Percentiles rank a stretch among this genome's conserved stretches.
Conservation (phyloP, 2,888 invertebrate genomes). For the Acanthacorydalis orientalis region DNA sequence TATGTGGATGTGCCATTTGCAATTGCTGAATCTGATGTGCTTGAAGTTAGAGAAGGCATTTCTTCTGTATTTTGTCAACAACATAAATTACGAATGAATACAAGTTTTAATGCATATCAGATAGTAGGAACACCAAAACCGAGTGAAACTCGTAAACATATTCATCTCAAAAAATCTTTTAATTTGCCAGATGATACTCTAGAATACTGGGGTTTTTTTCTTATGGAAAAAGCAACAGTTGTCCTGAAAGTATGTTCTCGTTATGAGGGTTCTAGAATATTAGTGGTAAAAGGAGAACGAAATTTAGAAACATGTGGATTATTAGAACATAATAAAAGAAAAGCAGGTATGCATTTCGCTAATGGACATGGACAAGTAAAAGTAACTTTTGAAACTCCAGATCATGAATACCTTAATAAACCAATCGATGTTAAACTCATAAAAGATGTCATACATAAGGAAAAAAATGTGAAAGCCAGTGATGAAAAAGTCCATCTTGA, state of each 20-base stretch:
- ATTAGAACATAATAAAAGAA: constrained; percentile 49
- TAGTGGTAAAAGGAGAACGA: constrained; percentile 66
- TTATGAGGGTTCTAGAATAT: constrained; percentile 58
- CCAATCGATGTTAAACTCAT: constrained; percentile 6
- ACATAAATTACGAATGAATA: constrained; percentile 62
- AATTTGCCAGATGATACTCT: constrained; percentile 66
- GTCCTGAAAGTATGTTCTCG: constrained; percentile 64
- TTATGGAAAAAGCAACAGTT: constrained; percentile 52
- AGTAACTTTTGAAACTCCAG: constrained; percentile 39
- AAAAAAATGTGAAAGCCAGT: constrained; percentile 15
- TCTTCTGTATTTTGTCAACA: constrained; percentile 69
- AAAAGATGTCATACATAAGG: background rate
- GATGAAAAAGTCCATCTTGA: constrained; percentile 8
- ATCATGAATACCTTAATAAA: background rate
- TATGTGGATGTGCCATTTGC: constrained; percentile 64
- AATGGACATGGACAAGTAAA: constrained; percentile 33
- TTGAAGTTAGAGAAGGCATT: constrained; percentile 67
- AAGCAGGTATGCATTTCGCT: constrained; percentile 39
- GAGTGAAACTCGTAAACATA: constrained; percentile 46
- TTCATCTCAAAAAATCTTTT: constrained; percentile 67
- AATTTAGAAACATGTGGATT: constrained; percentile 63
- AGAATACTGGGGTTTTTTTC: constrained; percentile 79
- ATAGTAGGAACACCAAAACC: constrained; percentile 36
- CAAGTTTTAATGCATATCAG: constrained; percentile 32
- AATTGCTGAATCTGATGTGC: constrained; percentile 70